Conservation (phyloP, 2,113 vertebrate genomes). For the Pristiophorus japonicus region DNA sequence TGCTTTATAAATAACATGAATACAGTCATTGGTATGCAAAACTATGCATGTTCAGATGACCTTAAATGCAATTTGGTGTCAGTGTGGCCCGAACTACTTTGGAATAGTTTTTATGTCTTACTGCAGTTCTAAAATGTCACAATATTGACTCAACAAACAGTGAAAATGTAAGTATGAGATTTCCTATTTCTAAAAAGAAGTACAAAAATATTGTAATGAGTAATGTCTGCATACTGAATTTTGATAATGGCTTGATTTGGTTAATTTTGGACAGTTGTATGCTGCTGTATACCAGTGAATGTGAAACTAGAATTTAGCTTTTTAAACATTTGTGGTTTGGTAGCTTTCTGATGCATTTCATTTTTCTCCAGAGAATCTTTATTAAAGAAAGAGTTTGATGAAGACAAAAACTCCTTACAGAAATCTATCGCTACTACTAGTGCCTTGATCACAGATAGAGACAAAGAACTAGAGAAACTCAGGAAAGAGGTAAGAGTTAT, state of each 20-base stretch:
- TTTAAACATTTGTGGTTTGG: neutral
- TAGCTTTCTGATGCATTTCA: slow-evolving; percentile 40
- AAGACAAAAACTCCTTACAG: slow-evolving; percentile 77
- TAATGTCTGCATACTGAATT: neutral
- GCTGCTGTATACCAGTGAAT: slow-evolving; percentile 15
- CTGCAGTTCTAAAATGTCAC: slow-evolving; percentile 32
- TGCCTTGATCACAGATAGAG: slow-evolving; percentile 86
- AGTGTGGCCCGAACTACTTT: slow-evolving; percentile 13
- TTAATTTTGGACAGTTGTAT: neutral
- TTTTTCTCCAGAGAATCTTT: slow-evolving; percentile 66
- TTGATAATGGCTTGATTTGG: neutral
- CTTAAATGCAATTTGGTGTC: slow-evolving; percentile 20
- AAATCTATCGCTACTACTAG: slow-evolving; percentile 77
- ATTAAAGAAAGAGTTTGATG: slow-evolving; percentile 72
- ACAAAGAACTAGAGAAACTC: slow-evolving; percentile 78
- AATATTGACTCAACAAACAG: slow-evolving; percentile 30
- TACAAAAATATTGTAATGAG: neutral
- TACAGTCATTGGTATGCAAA: slow-evolving; percentile 31
- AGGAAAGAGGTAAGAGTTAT: slow-evolving; percentile 64
- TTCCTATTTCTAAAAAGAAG: slow-evolving; percentile 29
- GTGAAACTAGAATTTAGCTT: neutral
- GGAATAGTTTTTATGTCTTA: slow-evolving; percentile 37
- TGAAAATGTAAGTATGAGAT: slow-evolving; percentile 37
- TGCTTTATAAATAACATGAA: neutral
- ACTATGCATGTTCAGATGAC: slow-evolving; percentile 30